Evolutionary conservation across 2,888 invertebrate genomes (phyloP).

Genomic region (Tupiocoris notatus): DNA sequence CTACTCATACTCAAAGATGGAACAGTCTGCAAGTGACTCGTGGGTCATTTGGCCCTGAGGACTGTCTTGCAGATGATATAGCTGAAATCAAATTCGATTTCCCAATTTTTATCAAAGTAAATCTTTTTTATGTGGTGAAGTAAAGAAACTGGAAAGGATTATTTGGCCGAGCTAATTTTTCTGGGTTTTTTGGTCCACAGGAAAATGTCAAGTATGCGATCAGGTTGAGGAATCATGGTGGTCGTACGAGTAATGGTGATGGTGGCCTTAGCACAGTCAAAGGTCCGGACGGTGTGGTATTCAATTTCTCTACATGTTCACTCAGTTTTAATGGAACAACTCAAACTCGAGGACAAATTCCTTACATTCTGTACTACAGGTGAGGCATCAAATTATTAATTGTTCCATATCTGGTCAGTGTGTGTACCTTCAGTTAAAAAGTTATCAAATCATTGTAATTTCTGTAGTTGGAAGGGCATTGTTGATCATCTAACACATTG

Average conservation of each 20-base stretch:
- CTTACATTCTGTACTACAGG: slow-evolving; percentile 87
- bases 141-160: too few species aligned
- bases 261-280: slow-evolving; percentile 83
- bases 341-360: slow-evolving; percentile 90
- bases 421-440: too few species aligned
- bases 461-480: too few species aligned
- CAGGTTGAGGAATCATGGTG: slow-evolving; percentile 83
- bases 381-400: too few species aligned
- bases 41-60: slow-evolving; percentile 80
- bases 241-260: slow-evolving; percentile 92
- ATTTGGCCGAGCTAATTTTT: too few species aligned
- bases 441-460: too few species aligned
- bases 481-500: too few species aligned
- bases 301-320: slow-evolving; percentile 86
- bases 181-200: too few species aligned
- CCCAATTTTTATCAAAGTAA: slow-evolving; percentile 79
- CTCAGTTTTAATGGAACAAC: slow-evolving; percentile 96
- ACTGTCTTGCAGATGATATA: slow-evolving; percentile 78
- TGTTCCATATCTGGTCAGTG: too few species aligned
- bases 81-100: slow-evolving; percentile 88
- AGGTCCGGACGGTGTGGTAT: slow-evolving; percentile 89
- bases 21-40: slow-evolving; percentile 79
- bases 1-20: slow-evolving; percentile 75
- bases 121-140: neutral
- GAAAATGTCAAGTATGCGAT: slow-evolving; percentile 87